Base-by-base conservation (phyloP, 2,888 invertebrate genomes). In the Orthonevra nobilis region DNA sequence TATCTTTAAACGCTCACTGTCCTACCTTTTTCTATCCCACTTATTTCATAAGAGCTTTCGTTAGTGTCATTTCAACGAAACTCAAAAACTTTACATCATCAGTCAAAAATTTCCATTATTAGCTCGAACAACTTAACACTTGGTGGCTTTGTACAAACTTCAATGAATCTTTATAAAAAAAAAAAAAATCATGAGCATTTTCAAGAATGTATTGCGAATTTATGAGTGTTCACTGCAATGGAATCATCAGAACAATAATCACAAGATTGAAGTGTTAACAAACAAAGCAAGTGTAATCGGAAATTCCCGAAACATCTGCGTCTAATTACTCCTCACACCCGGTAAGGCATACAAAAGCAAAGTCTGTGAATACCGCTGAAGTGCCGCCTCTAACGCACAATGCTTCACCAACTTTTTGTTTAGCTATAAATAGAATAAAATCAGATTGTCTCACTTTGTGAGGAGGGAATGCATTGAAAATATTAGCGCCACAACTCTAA, bases 401-500 rank as follows among this genome's bases (percentile, higher is more conserved):
- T n/a, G n/a, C n/a, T n/a, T n/a, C n/a, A n/a, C 5, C 9, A 10
- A 30, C n/a, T 40, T 7, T 60, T 34, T 46, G 9, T 12, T 9
- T 6, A 9, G 1, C 60, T 46, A 38, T 30, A 42, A 61, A 60
- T 34, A 50, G 6, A 52, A 26, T 23, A 23, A 4, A n/a, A 5
- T 52, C 15, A 15, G 34, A 23, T 28, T 28, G 12, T 48, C 36
- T 50, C 17, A 20, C 42, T 12, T 38, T n/a, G 6, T 23, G 40
- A 7, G 26, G 7, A 12, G 46, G 23, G 10, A 40, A 15, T 23
- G 15, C 23, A 34, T 3, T 9, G 28, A 40, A 6, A 26, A 9
- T 10, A 32, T 50, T 50, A 64, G 42, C 52, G 64, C 64, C 52
- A 40, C 32, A 5, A 19, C 32, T 17, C 50, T 6, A 52, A 52